phyloP scores from a whole-genome alignment of 2,888 invertebrate genomes.

The Leptopilina syphax region DNA sequence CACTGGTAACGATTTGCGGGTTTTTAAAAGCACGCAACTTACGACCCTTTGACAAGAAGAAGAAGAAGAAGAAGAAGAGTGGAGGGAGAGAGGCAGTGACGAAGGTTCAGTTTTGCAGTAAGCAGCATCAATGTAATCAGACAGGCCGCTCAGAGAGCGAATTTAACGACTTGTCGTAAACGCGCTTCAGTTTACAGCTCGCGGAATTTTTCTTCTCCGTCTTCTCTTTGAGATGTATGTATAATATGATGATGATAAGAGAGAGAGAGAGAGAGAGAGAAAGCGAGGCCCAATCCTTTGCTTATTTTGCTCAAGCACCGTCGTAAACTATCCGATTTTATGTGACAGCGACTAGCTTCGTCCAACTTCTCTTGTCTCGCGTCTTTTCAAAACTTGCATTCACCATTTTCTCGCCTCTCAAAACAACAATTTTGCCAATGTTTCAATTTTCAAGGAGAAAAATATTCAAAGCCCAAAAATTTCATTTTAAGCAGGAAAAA shows the following conservation, averaged over 20 bases:
- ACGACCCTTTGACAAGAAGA: slow-evolving; percentile 29
- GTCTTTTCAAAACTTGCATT: slow-evolving; percentile 5
- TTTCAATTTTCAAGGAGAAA: not conserved
- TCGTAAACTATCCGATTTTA: slow-evolving; percentile 48
- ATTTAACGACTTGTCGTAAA: slow-evolving; percentile 72
- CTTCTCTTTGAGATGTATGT: slow-evolving; percentile 9
- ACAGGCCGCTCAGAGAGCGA: slow-evolving; percentile 59
- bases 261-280: not conserved
- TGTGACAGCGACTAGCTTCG: slow-evolving; percentile 38
- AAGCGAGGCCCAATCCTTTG: slow-evolving; percentile 44
- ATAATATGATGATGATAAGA: slow-evolving; percentile 14
- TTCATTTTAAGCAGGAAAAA: no score
- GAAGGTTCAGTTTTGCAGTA: slow-evolving; percentile 37
- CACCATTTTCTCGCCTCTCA: slow-evolving; percentile 10
- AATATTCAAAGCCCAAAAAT: no score
- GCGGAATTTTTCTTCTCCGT: slow-evolving; percentile 58
- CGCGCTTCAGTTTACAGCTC: slow-evolving; percentile 57
- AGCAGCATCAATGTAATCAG: slow-evolving; percentile 50
- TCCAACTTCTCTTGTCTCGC: slow-evolving; percentile 33
- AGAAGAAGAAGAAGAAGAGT: no score
- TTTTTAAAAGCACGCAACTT: slow-evolving; percentile 32
- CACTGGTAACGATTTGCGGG: slow-evolving; percentile 32
- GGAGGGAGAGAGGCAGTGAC: not conserved
- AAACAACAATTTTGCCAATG: not conserved
- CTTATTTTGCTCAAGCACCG: slow-evolving; percentile 47